Percentiles rank a stretch among this genome's conserved stretches.
These are phyloP conservation scores for Lasioglossum malachurum DNA, from an alignment of 2,888 invertebrate species.

Conservation along the genomic window DNA sequence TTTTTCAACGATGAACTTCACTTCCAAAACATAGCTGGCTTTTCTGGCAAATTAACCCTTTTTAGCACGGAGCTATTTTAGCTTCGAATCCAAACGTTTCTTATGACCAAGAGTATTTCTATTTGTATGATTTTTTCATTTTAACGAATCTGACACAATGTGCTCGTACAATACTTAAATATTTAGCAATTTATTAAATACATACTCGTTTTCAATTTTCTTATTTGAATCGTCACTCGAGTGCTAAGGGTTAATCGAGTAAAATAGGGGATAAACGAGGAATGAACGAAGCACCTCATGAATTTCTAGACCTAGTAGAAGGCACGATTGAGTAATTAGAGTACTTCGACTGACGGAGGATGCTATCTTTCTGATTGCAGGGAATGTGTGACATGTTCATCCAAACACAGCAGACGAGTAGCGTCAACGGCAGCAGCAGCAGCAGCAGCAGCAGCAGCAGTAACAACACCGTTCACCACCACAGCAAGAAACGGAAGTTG, in stretches of 20 bases:
- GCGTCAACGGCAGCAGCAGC: conserved; percentile 85
- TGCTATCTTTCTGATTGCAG: conserved; percentile 84
- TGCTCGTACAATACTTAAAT: too few species aligned
- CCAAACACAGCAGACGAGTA: conserved; percentile 88
- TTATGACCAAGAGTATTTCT: too few species aligned
- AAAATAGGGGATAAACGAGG: not conserved
- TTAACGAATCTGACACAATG: too few species aligned
- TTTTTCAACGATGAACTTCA: not conserved
- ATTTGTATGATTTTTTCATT: too few species aligned
- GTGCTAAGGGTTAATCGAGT: not conserved
- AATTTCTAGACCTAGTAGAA: not conserved
- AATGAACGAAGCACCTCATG: not conserved
- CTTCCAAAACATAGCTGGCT: too few species aligned
- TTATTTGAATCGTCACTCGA: not conserved
- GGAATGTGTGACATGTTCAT: conserved; percentile 96
- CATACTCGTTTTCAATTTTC: too few species aligned
- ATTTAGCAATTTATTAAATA: too few species aligned
- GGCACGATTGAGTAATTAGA: not conserved
- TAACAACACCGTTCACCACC: conserved; percentile 83
- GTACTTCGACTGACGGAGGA: not conserved
- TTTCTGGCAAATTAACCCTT: too few species aligned
- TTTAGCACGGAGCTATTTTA: too few species aligned
- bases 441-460: conserved; percentile 83
- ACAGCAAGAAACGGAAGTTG: conserved; percentile 85
- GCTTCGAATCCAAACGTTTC: too few species aligned